Base-by-base conservation (phyloP, 2,113 vertebrate species). In the Grantiella picta region DNA sequence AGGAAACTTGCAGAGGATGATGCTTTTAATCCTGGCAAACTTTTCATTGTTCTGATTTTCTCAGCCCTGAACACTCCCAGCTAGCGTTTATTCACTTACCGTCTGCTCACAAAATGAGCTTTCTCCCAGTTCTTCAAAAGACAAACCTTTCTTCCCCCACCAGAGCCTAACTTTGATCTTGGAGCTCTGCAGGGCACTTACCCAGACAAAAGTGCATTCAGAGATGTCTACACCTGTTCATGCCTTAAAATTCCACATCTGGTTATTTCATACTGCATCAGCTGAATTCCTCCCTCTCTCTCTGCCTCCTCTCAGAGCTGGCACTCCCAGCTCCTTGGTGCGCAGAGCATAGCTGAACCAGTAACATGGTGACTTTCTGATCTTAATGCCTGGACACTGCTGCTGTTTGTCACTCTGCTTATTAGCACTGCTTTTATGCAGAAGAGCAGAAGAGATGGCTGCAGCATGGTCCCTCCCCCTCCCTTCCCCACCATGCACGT, bases 201-300 rank as follows among this genome's bases (percentile, higher is more conserved):
- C 18, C 20, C 82, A 86, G 76, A 95, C 76, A 95, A 83, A 96
- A 95, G 36, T 82, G 53, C 36, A 50, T 95, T 95, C 85, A 93
- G 85, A 81, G 80, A 86, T 78, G 72, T 90, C 82, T 92, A 90
- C 93, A 96, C 87, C 87, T 95, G 85, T 90, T 96, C 76, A 15
- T 83, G 90, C 71, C 76, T 95, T 90, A 78, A 93, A 92, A 95
- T 88, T 87, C 76, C 85, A 93, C 91, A 94, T 94, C 84, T 97
- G 93, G 85, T 83, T 87, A 84, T 83, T 92, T 88, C 96, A 75
- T 68, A 82, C 52, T 60, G 24, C 36, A 78, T 96, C 91, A 96
- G 75, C 89, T 81, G 52, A 89, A 86, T 87, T 89, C 40, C 29
- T 92, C 47, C 4, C 0, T n/a, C 53, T 91, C 60, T 75, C 79